phyloP scores from a whole-genome alignment of 2,113 vertebrate genomes.

The Takifugu bimaculatus region DNA sequence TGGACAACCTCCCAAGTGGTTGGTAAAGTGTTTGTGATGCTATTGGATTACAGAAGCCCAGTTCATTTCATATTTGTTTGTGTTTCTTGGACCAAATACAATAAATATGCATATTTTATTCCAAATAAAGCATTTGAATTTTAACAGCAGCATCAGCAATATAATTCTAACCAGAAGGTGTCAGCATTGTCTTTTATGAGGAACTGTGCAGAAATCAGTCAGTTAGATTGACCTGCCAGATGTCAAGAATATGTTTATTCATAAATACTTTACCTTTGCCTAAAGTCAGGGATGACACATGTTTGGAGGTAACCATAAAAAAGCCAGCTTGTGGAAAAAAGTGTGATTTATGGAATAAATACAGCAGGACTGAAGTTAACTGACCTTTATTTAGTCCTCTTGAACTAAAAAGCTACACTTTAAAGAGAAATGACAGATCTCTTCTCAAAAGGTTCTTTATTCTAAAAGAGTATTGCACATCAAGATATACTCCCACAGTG shows the following conservation, averaged over 20 bases:
- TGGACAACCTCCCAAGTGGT: too few species aligned
- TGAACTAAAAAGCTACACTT: too few species aligned
- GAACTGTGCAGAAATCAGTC: too few species aligned
- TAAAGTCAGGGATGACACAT: slow-evolving; percentile 44
- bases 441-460: slow-evolving; percentile 30
- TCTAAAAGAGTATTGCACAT: slow-evolving; percentile 54
- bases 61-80: not conserved
- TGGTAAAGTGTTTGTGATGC: too few species aligned
- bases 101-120: slow-evolving; percentile 20
- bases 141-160: not conserved
- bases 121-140: not conserved
- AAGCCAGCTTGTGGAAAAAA: slow-evolving; percentile 54
- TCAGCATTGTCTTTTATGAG: slow-evolving; percentile 8
- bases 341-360: slow-evolving; percentile 21
- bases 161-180: slow-evolving; percentile 1
- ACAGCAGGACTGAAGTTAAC: slow-evolving; percentile 27
- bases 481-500: slow-evolving; percentile 44
- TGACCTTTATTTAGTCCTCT: too few species aligned
- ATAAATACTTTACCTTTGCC: slow-evolving; percentile 52
- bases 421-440: not conserved
- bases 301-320: slow-evolving; percentile 68
- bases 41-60: too few species aligned
- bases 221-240: slow-evolving; percentile 19
- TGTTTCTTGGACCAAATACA: not conserved
- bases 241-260: slow-evolving; percentile 69